Conservation (phyloP, 2,888 invertebrate species). For the Apocheima hispidaria region DNA sequence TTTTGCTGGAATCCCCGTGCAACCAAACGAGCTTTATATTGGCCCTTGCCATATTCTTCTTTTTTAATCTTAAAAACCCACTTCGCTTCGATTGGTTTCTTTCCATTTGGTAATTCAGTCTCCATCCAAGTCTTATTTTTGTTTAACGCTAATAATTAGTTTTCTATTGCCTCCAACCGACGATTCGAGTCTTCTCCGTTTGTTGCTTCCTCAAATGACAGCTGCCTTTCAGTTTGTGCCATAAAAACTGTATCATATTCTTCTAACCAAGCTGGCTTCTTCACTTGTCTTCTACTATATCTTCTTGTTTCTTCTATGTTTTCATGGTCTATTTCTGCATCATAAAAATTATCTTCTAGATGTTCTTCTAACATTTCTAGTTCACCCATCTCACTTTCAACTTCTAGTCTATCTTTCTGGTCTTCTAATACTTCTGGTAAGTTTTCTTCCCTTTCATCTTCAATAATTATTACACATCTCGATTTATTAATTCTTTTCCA, state of each 20-base stretch:
- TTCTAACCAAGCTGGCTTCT: not conserved
- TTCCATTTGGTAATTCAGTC: not conserved
- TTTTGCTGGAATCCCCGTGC: not conserved
- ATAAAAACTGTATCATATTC: not conserved
- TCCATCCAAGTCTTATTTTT: not conserved
- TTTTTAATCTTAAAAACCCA: constrained; percentile 3
- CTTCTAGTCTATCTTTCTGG: not conserved
- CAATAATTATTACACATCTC: not conserved
- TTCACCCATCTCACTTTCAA: not conserved
- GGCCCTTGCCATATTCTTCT: not conserved
- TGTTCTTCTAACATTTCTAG: not conserved
- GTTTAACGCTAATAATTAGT: not conserved
- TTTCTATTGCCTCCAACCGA: not conserved
- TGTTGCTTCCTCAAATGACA: constrained; percentile 1
- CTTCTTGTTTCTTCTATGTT: not conserved
- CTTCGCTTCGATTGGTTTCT: constrained; percentile 8
- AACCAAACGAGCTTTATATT: constrained; percentile 4
- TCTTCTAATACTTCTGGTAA: too few relatives aligned
- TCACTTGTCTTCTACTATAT: not conserved
- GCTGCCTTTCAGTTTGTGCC: not conserved
- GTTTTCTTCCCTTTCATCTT: not conserved
- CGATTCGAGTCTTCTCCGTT: not conserved
- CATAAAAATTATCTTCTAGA: not conserved
- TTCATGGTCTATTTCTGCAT: not conserved
- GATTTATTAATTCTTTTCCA: not conserved